Evolutionary conservation across 1,140 invertebrate genomes (phyloP), one percentile per base, ranked within the genome.

Genomic region (Drosophila mauritiana): DNA sequence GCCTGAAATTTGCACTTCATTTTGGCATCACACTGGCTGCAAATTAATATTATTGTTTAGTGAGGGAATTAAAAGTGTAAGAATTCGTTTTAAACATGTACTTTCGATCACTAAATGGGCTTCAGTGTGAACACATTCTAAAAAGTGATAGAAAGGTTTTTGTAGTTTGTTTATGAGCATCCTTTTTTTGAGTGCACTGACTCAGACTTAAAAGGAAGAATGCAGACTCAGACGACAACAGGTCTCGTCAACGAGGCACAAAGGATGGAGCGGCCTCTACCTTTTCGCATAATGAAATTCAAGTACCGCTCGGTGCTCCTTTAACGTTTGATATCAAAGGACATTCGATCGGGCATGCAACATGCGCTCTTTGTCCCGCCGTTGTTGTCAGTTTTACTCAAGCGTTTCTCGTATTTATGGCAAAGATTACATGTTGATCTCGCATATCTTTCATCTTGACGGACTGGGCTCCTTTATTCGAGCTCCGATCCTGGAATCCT

Each of bases 341-440:
- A 86, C 84, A 86, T 89, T 86, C 67, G 83, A 86, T 86, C 83
- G 79, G 65, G 83, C 84, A 86, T 86, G 83, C 83, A 86, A 86
- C 83, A 83, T 86, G 75, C 83, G 83, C 53, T 69, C 79, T 80
- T 69, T 88, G 82, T 81, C 57, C 42, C 52, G 40, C 42, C 51
- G 65, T 43, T 68, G 57, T 83, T 79, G 70, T 83, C 80, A 79
- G 68, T 49, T 72, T 64, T 64, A 69, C 83, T 89, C 88, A 88
- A 86, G 62, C 83, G 84, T 77, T 86, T 69, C 61, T 73, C 59
- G 79, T 76, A 82, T 82, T 88, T 78, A 86, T 86, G 83, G 63
- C 79, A 86, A 86, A 86, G 83, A 86, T 86, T 86, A 89, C 83
- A 86, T 88, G 83, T 86, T 86, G 83, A 86, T 86, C 83, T 86